These are phyloP conservation scores for Tachina grossa DNA, from an alignment of 2,888 invertebrate genomes.

Conservation along the genomic window DNA sequence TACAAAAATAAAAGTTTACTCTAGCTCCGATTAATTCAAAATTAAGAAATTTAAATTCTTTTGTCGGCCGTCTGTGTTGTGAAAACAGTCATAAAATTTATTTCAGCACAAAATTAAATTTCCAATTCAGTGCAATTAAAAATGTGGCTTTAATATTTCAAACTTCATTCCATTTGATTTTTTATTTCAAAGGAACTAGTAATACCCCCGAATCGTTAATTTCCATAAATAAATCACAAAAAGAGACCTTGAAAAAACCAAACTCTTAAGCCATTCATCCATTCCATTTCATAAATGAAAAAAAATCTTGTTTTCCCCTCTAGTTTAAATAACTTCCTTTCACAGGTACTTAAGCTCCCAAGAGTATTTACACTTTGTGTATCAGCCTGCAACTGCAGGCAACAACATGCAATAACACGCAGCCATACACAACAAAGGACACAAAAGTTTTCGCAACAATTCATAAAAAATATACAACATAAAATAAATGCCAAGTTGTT, in stretches of 20 bases:
- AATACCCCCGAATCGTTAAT: not conserved
- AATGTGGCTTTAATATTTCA: not conserved
- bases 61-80: no score
- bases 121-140: no score
- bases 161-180: not conserved
- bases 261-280: not conserved
- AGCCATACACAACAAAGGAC: not conserved
- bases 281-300: not conserved
- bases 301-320: constrained; percentile 29
- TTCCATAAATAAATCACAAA: constrained; percentile 1
- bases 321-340: not conserved
- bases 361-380: constrained; percentile 22
- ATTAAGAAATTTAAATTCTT: no score
- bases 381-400: not conserved
- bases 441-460: not conserved
- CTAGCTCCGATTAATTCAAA: no score
- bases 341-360: constrained; percentile 4
- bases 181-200: not conserved
- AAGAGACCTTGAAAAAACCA: not conserved
- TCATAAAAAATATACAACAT: not conserved
- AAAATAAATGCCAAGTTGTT: not conserved
- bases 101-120: no score
- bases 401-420: not conserved
- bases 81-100: no score
- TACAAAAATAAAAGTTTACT: no score